Evolutionary conservation across 2,888 invertebrate genomes (phyloP).

Genomic region (Margaritifera margaritifera): DNA sequence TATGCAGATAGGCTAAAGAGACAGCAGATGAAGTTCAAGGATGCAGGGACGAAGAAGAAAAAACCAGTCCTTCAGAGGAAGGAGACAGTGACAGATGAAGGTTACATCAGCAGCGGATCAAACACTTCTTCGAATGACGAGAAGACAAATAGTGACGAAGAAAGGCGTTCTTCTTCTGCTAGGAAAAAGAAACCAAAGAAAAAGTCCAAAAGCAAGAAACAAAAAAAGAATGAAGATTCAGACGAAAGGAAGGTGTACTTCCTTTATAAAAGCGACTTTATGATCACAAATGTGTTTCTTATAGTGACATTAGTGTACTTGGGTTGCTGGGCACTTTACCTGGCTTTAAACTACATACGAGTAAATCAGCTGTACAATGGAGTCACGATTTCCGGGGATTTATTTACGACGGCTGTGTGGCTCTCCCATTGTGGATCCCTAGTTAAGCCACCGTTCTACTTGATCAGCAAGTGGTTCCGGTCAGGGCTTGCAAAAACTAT

Average conservation of each 20-base stretch:
- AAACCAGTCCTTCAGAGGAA: slow-evolving; percentile 31
- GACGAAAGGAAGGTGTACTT: slow-evolving; percentile 30
- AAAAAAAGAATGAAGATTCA: slow-evolving; percentile 6
- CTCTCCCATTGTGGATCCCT: slow-evolving; percentile 22
- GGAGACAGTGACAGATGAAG: slow-evolving; percentile 21
- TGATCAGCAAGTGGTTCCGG: slow-evolving; percentile 4
- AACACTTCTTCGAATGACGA: neutral
- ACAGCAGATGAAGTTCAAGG: slow-evolving; percentile 44
- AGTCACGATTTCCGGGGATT: slow-evolving; percentile 21
- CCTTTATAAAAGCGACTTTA: slow-evolving; percentile 40
- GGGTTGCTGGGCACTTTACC: slow-evolving; percentile 49
- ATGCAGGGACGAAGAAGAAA: slow-evolving; percentile 37
- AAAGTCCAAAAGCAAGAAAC: neutral
- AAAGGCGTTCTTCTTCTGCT: no score
- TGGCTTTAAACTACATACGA: slow-evolving; percentile 40
- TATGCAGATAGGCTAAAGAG: slow-evolving; percentile 48
- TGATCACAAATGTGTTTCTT: slow-evolving; percentile 39
- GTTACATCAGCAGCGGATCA: neutral
- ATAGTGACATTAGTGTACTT: slow-evolving; percentile 35
- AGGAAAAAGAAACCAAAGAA: slow-evolving; percentile 5
- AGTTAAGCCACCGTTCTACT: slow-evolving; percentile 23
- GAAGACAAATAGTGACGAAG: neutral
- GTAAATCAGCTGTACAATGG: slow-evolving; percentile 32
- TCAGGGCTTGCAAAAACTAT: no score
- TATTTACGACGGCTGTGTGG: slow-evolving; percentile 20